Evolutionary conservation across 2,113 vertebrate genomes (phyloP).

Genomic region (Hemibagrus wyckioides): DNA sequence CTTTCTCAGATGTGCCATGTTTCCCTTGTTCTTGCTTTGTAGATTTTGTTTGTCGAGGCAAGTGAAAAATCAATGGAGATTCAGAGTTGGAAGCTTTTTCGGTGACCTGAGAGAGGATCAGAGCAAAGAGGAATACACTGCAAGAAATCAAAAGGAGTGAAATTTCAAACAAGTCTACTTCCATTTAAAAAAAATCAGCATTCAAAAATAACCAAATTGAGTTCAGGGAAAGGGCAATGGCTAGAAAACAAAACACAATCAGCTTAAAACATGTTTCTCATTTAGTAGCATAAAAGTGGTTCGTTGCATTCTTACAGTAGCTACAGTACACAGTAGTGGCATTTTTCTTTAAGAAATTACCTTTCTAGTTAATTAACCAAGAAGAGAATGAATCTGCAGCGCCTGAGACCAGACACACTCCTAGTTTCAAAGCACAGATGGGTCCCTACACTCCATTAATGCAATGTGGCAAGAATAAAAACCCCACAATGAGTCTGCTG

Average conservation of each 20-base stretch:
- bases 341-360: constrained; percentile 30
- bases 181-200: constrained; percentile 26
- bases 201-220: constrained; percentile 35
- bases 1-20: constrained; percentile 49
- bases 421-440: constrained; percentile 31
- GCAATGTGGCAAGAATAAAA: constrained; percentile 53
- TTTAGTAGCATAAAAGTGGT: background rate
- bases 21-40: constrained; percentile 50
- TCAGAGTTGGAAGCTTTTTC: constrained; percentile 32
- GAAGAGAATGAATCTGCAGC: background rate
- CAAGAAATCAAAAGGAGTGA: constrained; percentile 32
- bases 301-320: background rate
- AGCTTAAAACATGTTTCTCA: background rate
- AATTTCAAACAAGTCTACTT: constrained; percentile 38
- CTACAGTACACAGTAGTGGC: background rate
- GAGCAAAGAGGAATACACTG: constrained; percentile 19
- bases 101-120: constrained; percentile 41
- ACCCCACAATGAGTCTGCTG: constrained; percentile 14
- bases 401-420: constrained; percentile 11
- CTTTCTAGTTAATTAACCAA: constrained; percentile 34
- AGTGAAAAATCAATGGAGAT: constrained; percentile 32
- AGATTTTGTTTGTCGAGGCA: constrained; percentile 34
- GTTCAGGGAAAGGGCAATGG: constrained; percentile 27
- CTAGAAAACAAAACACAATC: background rate
- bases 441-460: constrained; percentile 31